Evolutionary conservation across 2,797 vertebrate genomes (phyloP), one percentile per base, ranked within the genome.

Genomic region (Lerista edwardsae): DNA sequence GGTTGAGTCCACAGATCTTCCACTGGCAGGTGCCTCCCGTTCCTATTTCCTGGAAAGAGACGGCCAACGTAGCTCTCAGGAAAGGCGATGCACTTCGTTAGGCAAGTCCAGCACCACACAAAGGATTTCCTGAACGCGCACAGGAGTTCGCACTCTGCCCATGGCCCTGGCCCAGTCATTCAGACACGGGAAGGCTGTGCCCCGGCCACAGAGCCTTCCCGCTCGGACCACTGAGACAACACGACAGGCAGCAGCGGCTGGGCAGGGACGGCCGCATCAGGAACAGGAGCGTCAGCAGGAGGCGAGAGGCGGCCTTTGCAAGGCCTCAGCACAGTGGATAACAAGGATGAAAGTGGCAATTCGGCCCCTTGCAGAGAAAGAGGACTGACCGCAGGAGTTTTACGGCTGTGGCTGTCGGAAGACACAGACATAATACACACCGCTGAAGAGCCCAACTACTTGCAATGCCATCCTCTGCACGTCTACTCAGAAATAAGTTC

Each of bases 1-100:
- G 97, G 92, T 98, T 98, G 90, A 99, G 95, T 87, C 98, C 98
- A 86, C 98, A 99, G 91, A 99, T 97, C 95, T 99, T 99, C 98
- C 98, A 99, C 72, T 99, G 98, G 90, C 97, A 98, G 3, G 98
- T 99, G 74, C 98, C 98, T 65, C 98, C 98, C 1, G 98, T 98
- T 88, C 98, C 98, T 86, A 99, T 98, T 95, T 99, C 98, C 98
- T 99, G 89, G 59, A 88, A 89, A 90, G 89, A 94, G 72, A 86
- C 84, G 87, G 88, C 79, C 89, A 3, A 86, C 0, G 51, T 10
- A 47, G 31, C 36, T 69, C 75, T 68, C 39, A 80, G n/a, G 75
- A 80, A 36, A 39, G 27, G 75, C 47, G 41, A 41, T 67, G 57
- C 6, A 68, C 1, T 31, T 62, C 62, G n/a, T 39, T 80, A 61